Conservation (phyloP, 92 coral and sea anemone genomes). For the Ricordea florida region DNA sequence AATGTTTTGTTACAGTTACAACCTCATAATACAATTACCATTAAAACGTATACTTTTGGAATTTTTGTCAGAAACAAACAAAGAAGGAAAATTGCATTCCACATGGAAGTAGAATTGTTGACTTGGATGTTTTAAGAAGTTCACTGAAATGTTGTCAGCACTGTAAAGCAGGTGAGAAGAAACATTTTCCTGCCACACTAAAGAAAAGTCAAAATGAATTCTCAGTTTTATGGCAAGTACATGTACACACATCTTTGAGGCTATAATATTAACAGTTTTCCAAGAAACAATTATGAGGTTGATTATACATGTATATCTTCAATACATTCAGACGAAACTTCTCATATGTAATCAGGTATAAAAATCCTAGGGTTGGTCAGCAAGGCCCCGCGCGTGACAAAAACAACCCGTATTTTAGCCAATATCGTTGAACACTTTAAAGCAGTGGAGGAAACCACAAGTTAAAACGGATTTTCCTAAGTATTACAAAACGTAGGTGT, state of each 20-base stretch:
- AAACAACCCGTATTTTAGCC: conserved; percentile 22
- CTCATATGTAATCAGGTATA: neutral
- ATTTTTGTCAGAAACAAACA: conserved; percentile 3
- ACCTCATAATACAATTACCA: conserved; percentile 6
- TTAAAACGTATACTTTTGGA: neutral
- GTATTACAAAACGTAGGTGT: neutral
- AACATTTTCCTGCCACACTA: too few species aligned
- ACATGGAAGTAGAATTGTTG: neutral
- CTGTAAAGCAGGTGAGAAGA: conserved; percentile 31
- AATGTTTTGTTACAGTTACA: conserved; percentile 3
- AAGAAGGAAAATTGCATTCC: neutral
- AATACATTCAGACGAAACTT: neutral
- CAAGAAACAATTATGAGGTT: too few species aligned
- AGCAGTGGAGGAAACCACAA: neutral
- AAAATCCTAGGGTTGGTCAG: neutral
- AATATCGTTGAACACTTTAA: conserved; percentile 23
- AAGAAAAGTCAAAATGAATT: too few species aligned
- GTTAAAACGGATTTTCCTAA: neutral
- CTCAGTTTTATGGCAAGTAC: too few species aligned
- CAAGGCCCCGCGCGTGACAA: conserved; percentile 32
- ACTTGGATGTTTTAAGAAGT: conserved; percentile 9
- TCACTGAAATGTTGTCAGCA: conserved; percentile 10
- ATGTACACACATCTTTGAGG: too few species aligned
- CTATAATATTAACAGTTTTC: too few species aligned
- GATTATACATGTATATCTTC: neutral